phyloP scores from a whole-genome alignment of 2,113 vertebrate species.

The Leiothrix lutea region DNA sequence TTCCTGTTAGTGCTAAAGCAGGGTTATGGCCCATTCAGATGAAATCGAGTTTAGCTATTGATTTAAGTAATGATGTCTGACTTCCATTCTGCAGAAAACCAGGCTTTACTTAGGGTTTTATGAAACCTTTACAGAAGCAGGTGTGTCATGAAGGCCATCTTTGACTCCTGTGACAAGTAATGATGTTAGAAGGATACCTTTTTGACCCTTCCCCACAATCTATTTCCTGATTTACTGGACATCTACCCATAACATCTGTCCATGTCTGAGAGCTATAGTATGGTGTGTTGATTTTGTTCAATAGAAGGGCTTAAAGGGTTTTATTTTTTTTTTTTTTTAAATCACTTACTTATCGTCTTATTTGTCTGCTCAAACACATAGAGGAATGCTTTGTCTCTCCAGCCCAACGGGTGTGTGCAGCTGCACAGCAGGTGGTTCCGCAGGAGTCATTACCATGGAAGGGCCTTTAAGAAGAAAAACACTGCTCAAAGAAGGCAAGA shows the following conservation, averaged over 20 bases:
- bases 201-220: neutral
- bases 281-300: neutral
- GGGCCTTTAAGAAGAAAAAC: slow-evolving; percentile 91
- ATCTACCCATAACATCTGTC: neutral
- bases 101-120: neutral
- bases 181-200: neutral
- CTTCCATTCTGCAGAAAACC: neutral
- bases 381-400: neutral
- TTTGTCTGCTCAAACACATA: neutral
- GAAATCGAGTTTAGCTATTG: neutral
- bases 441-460: slow-evolving; percentile 84
- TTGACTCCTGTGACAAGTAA: neutral
- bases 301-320: neutral
- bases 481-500: slow-evolving; percentile 90
- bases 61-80: neutral
- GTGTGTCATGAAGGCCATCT: neutral
- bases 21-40: neutral
- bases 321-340: no score
- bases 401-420: slow-evolving; percentile 82
- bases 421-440: slow-evolving; percentile 75
- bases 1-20: neutral
- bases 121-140: neutral
- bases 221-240: neutral
- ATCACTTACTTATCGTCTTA: neutral
- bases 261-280: neutral